Evolutionary conservation across 2,113 vertebrate genomes (phyloP).

Genomic region (Odontesthes bonariensis): DNA sequence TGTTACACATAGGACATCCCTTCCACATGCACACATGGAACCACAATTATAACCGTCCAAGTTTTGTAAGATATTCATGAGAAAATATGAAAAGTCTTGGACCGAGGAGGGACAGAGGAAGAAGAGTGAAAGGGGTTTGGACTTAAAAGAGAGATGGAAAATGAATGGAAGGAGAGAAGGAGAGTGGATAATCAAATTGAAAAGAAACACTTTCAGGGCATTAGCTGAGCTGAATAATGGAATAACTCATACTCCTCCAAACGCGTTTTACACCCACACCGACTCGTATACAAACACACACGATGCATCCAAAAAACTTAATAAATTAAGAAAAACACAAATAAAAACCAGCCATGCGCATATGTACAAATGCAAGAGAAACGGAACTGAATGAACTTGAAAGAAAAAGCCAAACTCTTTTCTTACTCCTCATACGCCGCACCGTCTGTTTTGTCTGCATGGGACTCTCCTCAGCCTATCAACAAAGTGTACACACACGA

Average conservation of each 20-base stretch:
- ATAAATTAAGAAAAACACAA: conserved; percentile 67
- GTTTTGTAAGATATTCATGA: conserved; percentile 30
- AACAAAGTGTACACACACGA: conserved; percentile 53
- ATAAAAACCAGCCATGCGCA: conserved; percentile 65
- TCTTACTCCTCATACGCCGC: conserved; percentile 42
- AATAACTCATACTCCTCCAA: conserved; percentile 55
- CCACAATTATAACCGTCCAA: background rate
- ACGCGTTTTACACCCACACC: conserved; percentile 28
- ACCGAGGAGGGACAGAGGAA: conserved; percentile 11
- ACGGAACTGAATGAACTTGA: conserved; percentile 29
- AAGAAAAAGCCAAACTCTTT: conserved; percentile 24
- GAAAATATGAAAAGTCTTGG: conserved; percentile 22
- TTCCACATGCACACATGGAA: background rate
- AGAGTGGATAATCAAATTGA: conserved; percentile 57
- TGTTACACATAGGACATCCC: conserved; percentile 16
- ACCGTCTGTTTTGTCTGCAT: conserved; percentile 53
- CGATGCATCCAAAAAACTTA: conserved; percentile 44
- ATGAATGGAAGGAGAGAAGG: conserved; percentile 14
- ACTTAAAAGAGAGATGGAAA: conserved; percentile 19
- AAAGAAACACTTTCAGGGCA: conserved; percentile 62
- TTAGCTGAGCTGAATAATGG: conserved; percentile 63
- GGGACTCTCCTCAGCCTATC: conserved; percentile 39
- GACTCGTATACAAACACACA: conserved; percentile 52
- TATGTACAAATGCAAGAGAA: conserved; percentile 61
- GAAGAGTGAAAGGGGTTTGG: conserved; percentile 25